phyloP scores from a whole-genome alignment of 2,797 vertebrate species.

The Sciurus vulgaris region DNA sequence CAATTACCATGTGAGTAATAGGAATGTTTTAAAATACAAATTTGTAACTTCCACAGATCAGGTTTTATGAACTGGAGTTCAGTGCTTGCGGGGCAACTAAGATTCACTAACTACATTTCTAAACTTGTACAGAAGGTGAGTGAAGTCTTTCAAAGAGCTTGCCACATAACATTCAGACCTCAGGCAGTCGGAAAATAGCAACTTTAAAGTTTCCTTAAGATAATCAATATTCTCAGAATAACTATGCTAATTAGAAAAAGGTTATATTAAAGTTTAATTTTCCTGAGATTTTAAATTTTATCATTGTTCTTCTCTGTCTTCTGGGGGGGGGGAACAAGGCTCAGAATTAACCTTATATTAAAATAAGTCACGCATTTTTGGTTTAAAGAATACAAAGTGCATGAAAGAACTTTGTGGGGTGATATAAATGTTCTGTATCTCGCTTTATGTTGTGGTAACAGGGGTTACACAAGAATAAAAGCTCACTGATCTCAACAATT shows the following conservation, averaged over 20 bases:
- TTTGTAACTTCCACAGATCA: neutral
- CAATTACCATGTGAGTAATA: constrained; percentile 20
- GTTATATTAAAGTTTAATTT: constrained; percentile 66
- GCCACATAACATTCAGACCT: neutral
- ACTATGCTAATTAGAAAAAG: constrained; percentile 65
- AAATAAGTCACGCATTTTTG: constrained; percentile 12
- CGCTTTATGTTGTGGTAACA: neutral
- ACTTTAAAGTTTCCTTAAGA: constrained; percentile 58
- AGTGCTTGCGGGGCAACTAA: neutral
- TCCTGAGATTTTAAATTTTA: constrained; percentile 68
- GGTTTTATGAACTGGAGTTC: constrained; percentile 4
- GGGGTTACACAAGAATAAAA: neutral
- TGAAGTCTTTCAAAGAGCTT: neutral
- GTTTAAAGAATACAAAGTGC: neutral
- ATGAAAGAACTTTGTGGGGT: constrained; percentile 28
- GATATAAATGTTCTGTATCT: neutral
- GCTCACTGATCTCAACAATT: neutral
- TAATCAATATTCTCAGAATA: constrained; percentile 51
- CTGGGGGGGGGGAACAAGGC: constrained; percentile 14
- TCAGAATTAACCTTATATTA: constrained; percentile 56
- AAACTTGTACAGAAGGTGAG: constrained; percentile 1
- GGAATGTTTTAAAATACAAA: constrained; percentile 23
- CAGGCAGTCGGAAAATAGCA: neutral
- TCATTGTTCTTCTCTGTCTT: constrained; percentile 65
- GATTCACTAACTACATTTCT: constrained; percentile 31